A percentile compares a stretch with the other conserved stretches of the same genome.
Conservation (phyloP, 1,140 invertebrate species). For the Maconellicoccus hirsutus region DNA sequence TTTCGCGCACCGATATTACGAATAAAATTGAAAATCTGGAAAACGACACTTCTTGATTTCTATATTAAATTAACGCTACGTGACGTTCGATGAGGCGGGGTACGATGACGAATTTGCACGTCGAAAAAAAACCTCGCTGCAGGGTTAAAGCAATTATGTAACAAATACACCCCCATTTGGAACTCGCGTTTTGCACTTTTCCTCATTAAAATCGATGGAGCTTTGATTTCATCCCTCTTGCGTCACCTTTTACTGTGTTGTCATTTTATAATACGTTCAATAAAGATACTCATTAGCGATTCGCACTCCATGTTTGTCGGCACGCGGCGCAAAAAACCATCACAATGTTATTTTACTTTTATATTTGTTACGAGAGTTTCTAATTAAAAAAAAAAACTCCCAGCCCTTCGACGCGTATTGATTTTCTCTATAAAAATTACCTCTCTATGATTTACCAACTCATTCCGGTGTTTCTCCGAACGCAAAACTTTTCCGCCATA, state of each 20-base stretch:
- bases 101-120: neutral
- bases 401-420: no score
- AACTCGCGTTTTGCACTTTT: neutral
- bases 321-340: no score
- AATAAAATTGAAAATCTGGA: neutral
- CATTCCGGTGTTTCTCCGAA: no score
- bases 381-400: no score
- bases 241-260: neutral
- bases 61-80: conserved; percentile 1
- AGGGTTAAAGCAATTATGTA: neutral
- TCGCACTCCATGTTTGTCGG: no score
- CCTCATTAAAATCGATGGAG: conserved; percentile 8
- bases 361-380: no score
- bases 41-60: conserved; percentile 3
- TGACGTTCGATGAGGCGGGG: no score
- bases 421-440: no score
- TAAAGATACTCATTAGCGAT: conserved; percentile 4
- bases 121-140: neutral
- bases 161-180: neutral
- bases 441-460: no score
- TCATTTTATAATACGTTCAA: conserved; percentile 1
- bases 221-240: neutral
- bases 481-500: no score
- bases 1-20: neutral
- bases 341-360: no score